Conservation (phyloP, 2,797 vertebrate species). For the Cirrhinus mrigala region DNA sequence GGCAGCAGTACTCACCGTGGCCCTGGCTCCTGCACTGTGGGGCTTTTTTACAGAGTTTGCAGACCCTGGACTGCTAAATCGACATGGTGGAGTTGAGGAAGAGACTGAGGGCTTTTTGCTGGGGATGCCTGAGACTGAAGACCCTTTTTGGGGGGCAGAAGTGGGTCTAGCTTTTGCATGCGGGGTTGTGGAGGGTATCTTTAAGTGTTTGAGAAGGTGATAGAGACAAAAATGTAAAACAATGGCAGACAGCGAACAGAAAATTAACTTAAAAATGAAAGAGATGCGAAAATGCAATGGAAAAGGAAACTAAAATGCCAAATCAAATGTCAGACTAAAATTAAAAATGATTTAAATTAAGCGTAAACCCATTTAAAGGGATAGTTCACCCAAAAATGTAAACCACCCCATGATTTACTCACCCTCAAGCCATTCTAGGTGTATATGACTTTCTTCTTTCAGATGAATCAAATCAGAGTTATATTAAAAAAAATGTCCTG, state of each 20-base stretch:
- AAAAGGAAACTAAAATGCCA: conserved; percentile 21
- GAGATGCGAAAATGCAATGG: neutral
- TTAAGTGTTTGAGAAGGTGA: conserved; percentile 53
- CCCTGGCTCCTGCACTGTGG: conserved; percentile 67
- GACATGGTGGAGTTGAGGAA: conserved; percentile 53
- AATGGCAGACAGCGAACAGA: conserved; percentile 3
- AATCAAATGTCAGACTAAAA: conserved; percentile 12
- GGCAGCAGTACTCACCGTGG: conserved; percentile 76
- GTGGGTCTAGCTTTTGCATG: conserved; percentile 78
- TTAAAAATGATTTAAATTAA: conserved; percentile 1
- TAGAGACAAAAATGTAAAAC: conserved; percentile 62
- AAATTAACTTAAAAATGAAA: neutral
- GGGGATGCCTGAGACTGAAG: conserved; percentile 78
- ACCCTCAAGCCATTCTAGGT: too few relatives aligned
- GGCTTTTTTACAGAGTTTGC: conserved; percentile 67
- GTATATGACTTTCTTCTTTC: too few relatives aligned
- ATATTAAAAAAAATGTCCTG: too few relatives aligned
- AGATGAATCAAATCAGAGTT: too few relatives aligned
- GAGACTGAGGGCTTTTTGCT: conserved; percentile 74
- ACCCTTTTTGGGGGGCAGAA: conserved; percentile 73
- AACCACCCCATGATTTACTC: too few relatives aligned
- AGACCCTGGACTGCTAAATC: conserved; percentile 67
- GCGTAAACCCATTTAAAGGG: neutral
- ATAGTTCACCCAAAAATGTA: too few relatives aligned
- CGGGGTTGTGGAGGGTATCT: conserved; percentile 75